These are phyloP conservation scores for Papilio protenor DNA, from an alignment of 2,888 invertebrate genomes.

Conservation along the genomic window DNA sequence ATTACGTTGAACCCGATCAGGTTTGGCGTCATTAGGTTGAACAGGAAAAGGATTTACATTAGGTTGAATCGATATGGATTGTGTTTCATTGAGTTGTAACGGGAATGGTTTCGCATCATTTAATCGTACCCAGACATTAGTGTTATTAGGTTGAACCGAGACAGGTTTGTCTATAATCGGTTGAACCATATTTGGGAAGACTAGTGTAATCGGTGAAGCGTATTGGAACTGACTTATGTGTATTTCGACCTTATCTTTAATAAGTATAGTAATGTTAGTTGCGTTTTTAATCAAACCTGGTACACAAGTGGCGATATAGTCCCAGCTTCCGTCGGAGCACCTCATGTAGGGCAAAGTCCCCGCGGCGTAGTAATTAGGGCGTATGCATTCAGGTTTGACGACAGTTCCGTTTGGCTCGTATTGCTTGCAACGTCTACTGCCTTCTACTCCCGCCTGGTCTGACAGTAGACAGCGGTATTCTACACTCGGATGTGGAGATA, in stretches of 20 bases:
- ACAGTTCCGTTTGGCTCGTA: constrained; percentile 59
- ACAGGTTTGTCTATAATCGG: constrained; percentile 56
- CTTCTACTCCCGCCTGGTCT: constrained; percentile 47
- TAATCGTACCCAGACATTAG: constrained; percentile 44
- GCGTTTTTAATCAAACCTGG: constrained; percentile 66
- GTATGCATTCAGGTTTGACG: constrained; percentile 58
- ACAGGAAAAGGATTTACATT: not conserved
- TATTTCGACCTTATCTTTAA: constrained; percentile 61
- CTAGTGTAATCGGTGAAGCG: constrained; percentile 24
- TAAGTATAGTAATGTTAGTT: constrained; percentile 62
- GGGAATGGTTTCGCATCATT: not conserved
- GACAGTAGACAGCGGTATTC: constrained; percentile 57
- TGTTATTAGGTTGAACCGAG: constrained; percentile 61
- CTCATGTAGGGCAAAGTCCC: constrained; percentile 55
- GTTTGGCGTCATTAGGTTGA: constrained; percentile 56
- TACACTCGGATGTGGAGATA: constrained; percentile 58
- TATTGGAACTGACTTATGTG: constrained; percentile 52
- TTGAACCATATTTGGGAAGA: constrained; percentile 50
- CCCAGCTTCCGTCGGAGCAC: constrained; percentile 64
- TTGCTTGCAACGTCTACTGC: constrained; percentile 54
- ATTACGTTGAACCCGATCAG: constrained; percentile 57
- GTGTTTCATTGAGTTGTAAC: not conserved
- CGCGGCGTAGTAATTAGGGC: constrained; percentile 63
- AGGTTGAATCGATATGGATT: not conserved
- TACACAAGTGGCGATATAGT: constrained; percentile 58